A percentile compares a stretch with the other conserved stretches of the same genome.
phyloP scores from a whole-genome alignment of 2,113 vertebrate species.

The Murina feae region DNA sequence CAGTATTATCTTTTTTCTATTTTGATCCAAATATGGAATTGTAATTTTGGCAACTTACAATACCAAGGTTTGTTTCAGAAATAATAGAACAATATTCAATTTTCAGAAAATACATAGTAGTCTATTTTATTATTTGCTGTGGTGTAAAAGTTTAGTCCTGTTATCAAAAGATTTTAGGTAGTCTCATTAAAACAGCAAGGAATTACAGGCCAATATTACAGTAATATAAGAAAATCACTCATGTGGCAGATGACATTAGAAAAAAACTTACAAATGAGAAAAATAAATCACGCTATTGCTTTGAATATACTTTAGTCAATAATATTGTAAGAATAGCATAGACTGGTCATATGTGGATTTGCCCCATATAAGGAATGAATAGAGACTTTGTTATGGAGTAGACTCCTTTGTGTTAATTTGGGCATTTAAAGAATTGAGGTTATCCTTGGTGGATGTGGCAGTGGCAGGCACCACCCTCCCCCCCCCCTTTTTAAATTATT shows the following conservation, averaged over 20 bases:
- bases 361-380: not conserved
- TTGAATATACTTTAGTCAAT: not conserved
- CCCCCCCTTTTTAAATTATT: no score
- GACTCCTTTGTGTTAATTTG: not conserved
- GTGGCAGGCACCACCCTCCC: no score
- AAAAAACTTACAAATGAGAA: not conserved
- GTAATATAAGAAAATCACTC: not conserved
- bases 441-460: not conserved
- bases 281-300: not conserved
- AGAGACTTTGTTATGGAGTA: not conserved
- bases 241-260: not conserved
- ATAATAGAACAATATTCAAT: not conserved
- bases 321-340: not conserved
- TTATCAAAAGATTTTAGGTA: constrained; percentile 6
- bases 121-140: constrained; percentile 15
- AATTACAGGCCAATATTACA: not conserved
- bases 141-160: not conserved
- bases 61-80: not conserved
- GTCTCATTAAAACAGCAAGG: not conserved
- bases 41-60: not conserved
- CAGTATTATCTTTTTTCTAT: not conserved
- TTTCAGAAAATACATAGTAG: not conserved
- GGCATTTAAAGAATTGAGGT: not conserved
- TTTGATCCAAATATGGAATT: not conserved
- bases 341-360: not conserved